A percentile compares a stretch with the other conserved stretches of the same genome.
phyloP scores from a whole-genome alignment of 1,140 invertebrate species.

The Carcinoscorpius rotundicauda region DNA sequence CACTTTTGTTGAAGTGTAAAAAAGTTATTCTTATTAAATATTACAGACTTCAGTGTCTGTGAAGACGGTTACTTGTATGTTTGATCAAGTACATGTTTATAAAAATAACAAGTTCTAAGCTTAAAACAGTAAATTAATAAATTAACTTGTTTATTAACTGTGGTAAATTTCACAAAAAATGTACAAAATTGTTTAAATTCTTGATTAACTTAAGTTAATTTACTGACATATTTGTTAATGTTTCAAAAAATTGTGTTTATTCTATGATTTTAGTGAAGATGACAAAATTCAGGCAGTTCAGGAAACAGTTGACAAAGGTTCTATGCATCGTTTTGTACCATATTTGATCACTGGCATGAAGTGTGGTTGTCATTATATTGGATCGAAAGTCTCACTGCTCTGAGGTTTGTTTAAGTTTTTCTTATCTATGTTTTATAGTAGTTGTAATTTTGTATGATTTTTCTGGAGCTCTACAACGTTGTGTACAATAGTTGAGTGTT shows the following conservation, averaged over 20 bases:
- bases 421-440: too few relatives aligned
- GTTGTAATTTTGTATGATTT: conserved; percentile 3
- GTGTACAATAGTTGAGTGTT: too few relatives aligned
- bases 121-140: too few relatives aligned
- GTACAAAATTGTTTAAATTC: neutral
- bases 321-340: conserved; percentile 86
- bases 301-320: conserved; percentile 96
- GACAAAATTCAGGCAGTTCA: conserved; percentile 92
- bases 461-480: too few relatives aligned
- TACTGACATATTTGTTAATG: neutral
- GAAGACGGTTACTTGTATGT: too few relatives aligned
- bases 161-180: neutral
- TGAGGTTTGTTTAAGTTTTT: too few relatives aligned
- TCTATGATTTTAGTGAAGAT: conserved; percentile 58
- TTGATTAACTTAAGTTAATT: neutral
- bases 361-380: conserved; percentile 96
- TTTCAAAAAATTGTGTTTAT: conserved; percentile 4
- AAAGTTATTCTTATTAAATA: too few relatives aligned
- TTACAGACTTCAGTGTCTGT: too few relatives aligned
- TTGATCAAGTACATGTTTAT: too few relatives aligned
- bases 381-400: conserved; percentile 43
- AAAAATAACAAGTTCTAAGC: too few relatives aligned
- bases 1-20: too few relatives aligned
- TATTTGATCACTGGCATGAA: conserved; percentile 90
- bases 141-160: too few relatives aligned